Evolutionary conservation across 1,140 invertebrate species (phyloP), one percentile per base, ranked within the genome.

Genomic region (Bombus vancouverensis): DNA sequence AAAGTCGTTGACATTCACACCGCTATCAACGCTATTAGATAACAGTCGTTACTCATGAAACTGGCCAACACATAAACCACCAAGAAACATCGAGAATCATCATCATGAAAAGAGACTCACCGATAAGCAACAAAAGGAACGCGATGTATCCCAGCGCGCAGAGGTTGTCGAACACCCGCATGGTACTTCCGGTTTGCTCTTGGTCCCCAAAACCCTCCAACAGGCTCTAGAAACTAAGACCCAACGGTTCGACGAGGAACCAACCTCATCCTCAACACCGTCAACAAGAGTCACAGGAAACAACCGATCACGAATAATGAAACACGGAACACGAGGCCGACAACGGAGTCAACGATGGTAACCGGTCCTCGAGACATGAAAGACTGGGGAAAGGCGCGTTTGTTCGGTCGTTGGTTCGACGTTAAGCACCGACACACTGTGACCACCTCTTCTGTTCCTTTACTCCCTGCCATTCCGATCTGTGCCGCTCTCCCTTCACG

Each of bases 311-410:
- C 25, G 57, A 37, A 47, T 65, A 15, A 18, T 70, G 18, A n/a
- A 71, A 79, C 76, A 70, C 68, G 44, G 15, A 12, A 66, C 65
- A 66, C 62, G 62, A 66, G 13, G 13, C 28, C 62, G 62, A 65
- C 12, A 15, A 2, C n/a, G n/a, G 32, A 18, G 8, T 83, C 68
- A 32, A 37, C 76, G 85, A 85, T 92, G 91, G 89, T 90, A 92
- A 93, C 92, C 91, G 90, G 89, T 89, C 92, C 92, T 94, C 88
- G 90, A 87, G 90, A 92, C 91, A 89, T 91, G 93, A 93, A 93
- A 95, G 94, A 95, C 94, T 95, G 94, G 94, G 86, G 90, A 93
- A 92, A 91, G 88, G 87, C 75, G 83, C 81, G 87, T 90, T 85
- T 85, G 89, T 86, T 89, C 77, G 87, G 86, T 86, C 71, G 86